phyloP scores from a whole-genome alignment of 2,113 vertebrate species.

The Deroptyus accipitrinus region DNA sequence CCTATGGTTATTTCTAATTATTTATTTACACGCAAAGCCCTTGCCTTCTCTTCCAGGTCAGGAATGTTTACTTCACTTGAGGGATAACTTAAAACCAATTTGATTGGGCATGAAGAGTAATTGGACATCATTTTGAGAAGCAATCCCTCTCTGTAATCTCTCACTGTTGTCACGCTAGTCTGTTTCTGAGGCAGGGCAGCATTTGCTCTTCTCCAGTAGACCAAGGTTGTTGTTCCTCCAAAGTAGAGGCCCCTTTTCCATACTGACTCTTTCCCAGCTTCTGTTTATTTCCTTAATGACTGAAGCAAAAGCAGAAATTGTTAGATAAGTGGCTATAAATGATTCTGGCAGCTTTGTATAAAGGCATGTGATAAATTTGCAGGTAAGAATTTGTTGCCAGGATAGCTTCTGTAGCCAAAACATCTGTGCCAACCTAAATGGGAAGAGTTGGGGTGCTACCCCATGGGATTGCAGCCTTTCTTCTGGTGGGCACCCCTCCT shows the following conservation, averaged over 20 bases:
- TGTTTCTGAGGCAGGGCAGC: constrained; percentile 26
- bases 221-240: neutral
- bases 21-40: constrained; percentile 19
- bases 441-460: neutral
- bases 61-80: constrained; percentile 28
- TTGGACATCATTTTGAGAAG: constrained; percentile 9
- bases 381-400: constrained; percentile 13
- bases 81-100: constrained; percentile 44
- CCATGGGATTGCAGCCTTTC: neutral
- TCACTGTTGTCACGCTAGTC: constrained; percentile 38
- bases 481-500: neutral
- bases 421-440: neutral
- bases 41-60: constrained; percentile 17
- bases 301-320: constrained; percentile 35
- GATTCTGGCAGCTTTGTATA: constrained; percentile 31
- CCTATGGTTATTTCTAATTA: constrained; percentile 25
- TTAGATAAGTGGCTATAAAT: constrained; percentile 50
- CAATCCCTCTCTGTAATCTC: constrained; percentile 5
- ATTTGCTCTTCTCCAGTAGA: neutral
- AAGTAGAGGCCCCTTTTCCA: neutral
- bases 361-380: constrained; percentile 32
- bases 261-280: neutral
- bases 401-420: constrained; percentile 13
- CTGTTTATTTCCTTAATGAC: constrained; percentile 40
- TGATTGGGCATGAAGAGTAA: constrained; percentile 36